These are phyloP conservation scores for Campoletis raptor DNA, from an alignment of 2,888 invertebrate genomes.

Conservation along the genomic window DNA sequence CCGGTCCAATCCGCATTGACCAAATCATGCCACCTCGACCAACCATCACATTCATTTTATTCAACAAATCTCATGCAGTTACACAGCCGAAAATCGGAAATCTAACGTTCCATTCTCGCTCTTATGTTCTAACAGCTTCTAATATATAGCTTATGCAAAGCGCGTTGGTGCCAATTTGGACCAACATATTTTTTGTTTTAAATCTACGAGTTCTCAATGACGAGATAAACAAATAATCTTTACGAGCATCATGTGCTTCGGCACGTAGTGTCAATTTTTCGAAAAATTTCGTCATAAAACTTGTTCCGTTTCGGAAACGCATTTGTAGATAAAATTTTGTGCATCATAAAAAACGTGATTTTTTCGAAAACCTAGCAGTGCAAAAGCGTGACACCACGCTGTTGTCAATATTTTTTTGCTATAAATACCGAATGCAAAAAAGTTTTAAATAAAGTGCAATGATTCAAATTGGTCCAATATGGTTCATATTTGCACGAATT, in stretches of 20 bases:
- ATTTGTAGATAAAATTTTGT: background rate
- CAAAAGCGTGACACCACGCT: background rate
- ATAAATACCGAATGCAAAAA: background rate
- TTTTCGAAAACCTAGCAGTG: background rate
- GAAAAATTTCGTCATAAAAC: too few species aligned
- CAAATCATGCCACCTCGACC: background rate
- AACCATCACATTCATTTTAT: constrained; percentile 28
- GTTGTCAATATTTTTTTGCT: background rate
- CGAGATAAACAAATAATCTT: too few species aligned
- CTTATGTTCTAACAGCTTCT: background rate
- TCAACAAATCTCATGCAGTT: constrained; percentile 21
- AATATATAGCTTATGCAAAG: background rate
- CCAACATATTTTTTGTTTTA: background rate
- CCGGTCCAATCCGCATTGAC: constrained; percentile 29
- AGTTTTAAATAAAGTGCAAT: background rate
- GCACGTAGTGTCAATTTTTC: too few species aligned
- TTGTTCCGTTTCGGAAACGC: background rate
- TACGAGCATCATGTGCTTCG: too few species aligned
- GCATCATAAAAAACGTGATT: background rate
- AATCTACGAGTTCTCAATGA: too few species aligned
- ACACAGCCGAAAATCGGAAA: constrained; percentile 23
- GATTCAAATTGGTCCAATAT: background rate
- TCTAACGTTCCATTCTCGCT: background rate
- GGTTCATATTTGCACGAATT: background rate
- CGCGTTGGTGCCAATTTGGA: background rate